A percentile compares a stretch with the other conserved stretches of the same genome.
phyloP scores from a whole-genome alignment of 2,113 vertebrate genomes.

The Centropus unirufus region DNA sequence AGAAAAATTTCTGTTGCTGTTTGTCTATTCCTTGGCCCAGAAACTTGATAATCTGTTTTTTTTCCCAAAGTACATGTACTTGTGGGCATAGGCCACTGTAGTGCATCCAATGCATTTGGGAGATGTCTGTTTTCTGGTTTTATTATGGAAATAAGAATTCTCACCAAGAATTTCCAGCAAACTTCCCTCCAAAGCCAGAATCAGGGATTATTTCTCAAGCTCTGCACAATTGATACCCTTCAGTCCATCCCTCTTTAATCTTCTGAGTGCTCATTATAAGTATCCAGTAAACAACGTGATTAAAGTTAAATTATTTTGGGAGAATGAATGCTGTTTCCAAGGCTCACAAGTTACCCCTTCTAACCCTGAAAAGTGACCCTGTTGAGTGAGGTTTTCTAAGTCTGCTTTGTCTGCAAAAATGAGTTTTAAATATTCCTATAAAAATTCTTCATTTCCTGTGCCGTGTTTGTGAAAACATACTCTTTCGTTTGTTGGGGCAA shows the following conservation, averaged over 20 bases:
- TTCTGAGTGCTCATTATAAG: not conserved
- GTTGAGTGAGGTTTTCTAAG: not conserved
- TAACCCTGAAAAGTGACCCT: not conserved
- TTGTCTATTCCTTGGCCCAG: slow-evolving; percentile 19
- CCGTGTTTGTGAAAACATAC: not conserved
- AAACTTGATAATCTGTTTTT: not conserved
- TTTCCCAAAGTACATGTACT: slow-evolving; percentile 19
- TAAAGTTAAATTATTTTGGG: not conserved
- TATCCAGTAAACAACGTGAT: not conserved
- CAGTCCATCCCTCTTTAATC: not conserved
- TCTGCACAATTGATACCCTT: not conserved
- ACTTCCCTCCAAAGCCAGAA: not conserved
- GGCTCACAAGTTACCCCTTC: not conserved
- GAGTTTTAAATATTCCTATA: slow-evolving; percentile 36
- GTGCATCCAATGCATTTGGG: not conserved
- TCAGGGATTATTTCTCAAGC: not conserved
- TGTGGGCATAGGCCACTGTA: not conserved
- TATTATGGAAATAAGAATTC: slow-evolving; percentile 19
- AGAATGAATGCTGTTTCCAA: not conserved
- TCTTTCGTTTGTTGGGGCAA: not conserved
- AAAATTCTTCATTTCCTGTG: slow-evolving; percentile 35
- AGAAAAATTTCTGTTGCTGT: not conserved
- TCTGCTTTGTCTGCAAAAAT: slow-evolving; percentile 38
- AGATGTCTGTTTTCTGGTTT: not conserved
- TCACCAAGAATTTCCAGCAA: not conserved